Base-by-base conservation (phyloP, 2,113 vertebrate species). In the Austrofundulus limnaeus region DNA sequence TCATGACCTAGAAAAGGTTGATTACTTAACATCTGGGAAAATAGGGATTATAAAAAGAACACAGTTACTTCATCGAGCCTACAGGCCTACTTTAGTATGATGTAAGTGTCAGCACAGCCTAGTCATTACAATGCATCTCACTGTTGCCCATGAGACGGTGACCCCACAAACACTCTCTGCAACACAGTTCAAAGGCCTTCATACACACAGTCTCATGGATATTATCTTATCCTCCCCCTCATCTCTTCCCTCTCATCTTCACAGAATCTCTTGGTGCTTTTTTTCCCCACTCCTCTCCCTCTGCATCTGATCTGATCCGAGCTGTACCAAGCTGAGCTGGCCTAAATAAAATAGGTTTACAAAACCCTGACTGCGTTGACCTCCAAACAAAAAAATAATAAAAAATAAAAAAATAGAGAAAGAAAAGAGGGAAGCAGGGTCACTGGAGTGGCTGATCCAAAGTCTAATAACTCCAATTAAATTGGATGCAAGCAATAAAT, bases 391-490 rank as follows among this genome's bases (percentile, higher is more conserved):
- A 50, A 2, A 39, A 51, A 55, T 16, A 57, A 12, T 5, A 16
- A 15, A 13, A 17, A 12, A 16, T 3, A 43, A 15, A 66, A 23
- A 77, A 15, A 52, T 17, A 28, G 1, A 11, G 25, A 61, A 21
- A 5, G 28, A 43, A n/a, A 55, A 23, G 41, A 34, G 2, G 0
- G 28, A 47, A 64, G 50, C 14, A 2, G 46, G 24, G 24, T 45
- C 34, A 58, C 58, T 38, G 28, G 43, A 39, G 41, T 15, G 20
- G 50, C 70, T 60, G 67, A 80, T 55, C 73, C 16, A 4, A 73
- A 82, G 80, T 61, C 80, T 56, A 54, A 65, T 65, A 70, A 61
- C 42, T 55, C 45, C 75, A 73, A 74, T 78, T 68, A 53, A 34
- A 43, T 10, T 5, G 61, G 66, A 54, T 28, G 34, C 13, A 25